Percentiles rank a stretch among this genome's conserved stretches.
Conservation (phyloP, 2,888 invertebrate species). For the Autographa pulchrina region DNA sequence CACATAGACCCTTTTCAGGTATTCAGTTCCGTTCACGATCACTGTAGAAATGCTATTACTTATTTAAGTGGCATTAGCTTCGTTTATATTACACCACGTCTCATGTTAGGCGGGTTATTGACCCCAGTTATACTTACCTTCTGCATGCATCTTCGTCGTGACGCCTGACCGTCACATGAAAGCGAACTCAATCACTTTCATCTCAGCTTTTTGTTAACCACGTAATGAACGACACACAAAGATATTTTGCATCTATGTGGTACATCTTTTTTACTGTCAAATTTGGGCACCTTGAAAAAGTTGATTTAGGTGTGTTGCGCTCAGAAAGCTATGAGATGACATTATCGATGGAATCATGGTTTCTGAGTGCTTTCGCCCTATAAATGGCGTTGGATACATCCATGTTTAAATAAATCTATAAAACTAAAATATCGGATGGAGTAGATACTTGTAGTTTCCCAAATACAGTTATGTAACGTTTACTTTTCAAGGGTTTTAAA, state of each 20-base stretch:
- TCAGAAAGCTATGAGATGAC: constrained; percentile 56
- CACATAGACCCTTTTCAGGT: no score
- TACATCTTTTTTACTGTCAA: constrained; percentile 80
- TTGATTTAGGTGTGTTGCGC: constrained; percentile 51
- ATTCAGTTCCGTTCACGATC: no score
- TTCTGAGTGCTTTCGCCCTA: neutral
- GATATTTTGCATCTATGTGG: constrained; percentile 85
- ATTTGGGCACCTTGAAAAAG: constrained; percentile 74
- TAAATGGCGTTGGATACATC: neutral
- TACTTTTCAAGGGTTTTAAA: no score
- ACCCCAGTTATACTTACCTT: constrained; percentile 11
- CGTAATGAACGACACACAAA: constrained; percentile 83
- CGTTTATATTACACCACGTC: neutral
- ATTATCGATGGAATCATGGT: neutral
- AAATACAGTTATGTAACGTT: no score
- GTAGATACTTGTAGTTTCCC: no score
- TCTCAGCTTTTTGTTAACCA: constrained; percentile 75
- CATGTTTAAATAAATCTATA: no score
- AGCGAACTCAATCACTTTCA: constrained; percentile 87
- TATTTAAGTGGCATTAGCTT: no score
- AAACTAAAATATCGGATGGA: no score
- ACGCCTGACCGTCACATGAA: constrained; percentile 67
- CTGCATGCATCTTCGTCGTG: constrained; percentile 30
- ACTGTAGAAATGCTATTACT: no score
- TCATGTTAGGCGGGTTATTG: neutral